A percentile compares a stretch with the other conserved stretches of the same genome.
phyloP scores from a whole-genome alignment of 2,113 vertebrate species.

The Tupaia tana region DNA sequence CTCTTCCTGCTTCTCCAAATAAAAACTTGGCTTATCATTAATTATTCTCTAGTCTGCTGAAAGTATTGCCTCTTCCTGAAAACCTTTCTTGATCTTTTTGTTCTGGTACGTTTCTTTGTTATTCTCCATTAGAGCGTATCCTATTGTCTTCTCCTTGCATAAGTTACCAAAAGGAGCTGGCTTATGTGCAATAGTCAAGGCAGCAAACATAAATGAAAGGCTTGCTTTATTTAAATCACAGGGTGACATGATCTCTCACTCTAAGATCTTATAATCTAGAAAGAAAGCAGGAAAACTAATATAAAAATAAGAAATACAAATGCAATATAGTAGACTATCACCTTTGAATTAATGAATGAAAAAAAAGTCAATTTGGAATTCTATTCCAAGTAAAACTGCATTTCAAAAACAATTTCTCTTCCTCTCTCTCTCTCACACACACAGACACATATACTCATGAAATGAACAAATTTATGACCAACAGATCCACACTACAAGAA shows the following conservation, averaged over 20 bases:
- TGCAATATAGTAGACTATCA: neutral
- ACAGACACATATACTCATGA: neutral
- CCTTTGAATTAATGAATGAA: neutral
- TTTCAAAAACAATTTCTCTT: neutral
- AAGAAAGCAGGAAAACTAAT: neutral
- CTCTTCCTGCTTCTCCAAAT: neutral
- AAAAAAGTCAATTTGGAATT: neutral
- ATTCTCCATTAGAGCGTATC: neutral
- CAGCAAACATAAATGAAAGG: neutral
- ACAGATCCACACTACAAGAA: neutral
- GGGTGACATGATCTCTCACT: neutral
- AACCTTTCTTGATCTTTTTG: neutral
- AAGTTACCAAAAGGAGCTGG: neutral
- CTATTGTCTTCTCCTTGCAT: neutral
- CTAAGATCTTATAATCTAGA: neutral
- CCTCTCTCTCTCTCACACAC: too few species aligned
- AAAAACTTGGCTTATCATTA: neutral
- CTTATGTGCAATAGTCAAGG: neutral
- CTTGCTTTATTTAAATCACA: neutral
- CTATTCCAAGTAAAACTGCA: neutral
- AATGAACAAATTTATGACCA: neutral
- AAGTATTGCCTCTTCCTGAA: neutral
- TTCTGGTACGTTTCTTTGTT: neutral
- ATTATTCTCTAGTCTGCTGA: neutral
- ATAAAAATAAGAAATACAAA: neutral